phyloP scores from a whole-genome alignment of 2,888 invertebrate species.

The Meiosimyza decipiens region DNA sequence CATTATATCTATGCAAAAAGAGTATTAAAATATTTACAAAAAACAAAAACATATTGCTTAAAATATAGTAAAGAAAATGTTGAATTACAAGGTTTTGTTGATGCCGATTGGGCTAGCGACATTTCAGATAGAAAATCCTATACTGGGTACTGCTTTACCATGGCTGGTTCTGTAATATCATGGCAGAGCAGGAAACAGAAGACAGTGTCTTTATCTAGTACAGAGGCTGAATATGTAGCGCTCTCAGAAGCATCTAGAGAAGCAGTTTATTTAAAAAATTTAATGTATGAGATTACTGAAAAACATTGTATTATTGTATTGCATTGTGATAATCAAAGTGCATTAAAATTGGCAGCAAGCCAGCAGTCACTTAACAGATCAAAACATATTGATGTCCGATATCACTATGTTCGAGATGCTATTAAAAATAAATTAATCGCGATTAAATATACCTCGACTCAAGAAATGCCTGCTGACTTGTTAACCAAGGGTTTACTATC shows the following conservation, averaged over 20 bases:
- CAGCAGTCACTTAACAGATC: not conserved
- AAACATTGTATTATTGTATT: not conserved
- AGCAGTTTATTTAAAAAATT: constrained; percentile 27
- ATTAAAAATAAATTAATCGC: too few relatives aligned
- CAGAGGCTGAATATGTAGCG: constrained; percentile 36
- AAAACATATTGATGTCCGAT: too few relatives aligned
- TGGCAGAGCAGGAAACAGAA: constrained; percentile 25
- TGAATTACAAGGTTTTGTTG: not conserved
- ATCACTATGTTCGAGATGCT: too few relatives aligned
- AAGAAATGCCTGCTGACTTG: constrained; percentile 12
- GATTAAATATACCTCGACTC: not conserved
- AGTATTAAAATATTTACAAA: constrained; percentile 13
- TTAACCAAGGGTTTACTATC: not conserved
- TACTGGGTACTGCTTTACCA: constrained; percentile 23
- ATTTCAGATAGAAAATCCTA: constrained; percentile 21
- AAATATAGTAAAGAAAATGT: not conserved
- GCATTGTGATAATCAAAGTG: constrained; percentile 4
- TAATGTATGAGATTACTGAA: not conserved
- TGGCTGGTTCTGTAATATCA: constrained; percentile 7
- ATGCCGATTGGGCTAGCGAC: constrained; percentile 16
- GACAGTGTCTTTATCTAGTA: constrained; percentile 22
- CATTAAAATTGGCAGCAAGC: constrained; percentile 6
- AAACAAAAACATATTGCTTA: constrained; percentile 6
- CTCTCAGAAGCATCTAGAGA: constrained; percentile 28
- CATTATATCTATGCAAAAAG: constrained; percentile 22